Conservation (phyloP, 2,797 vertebrate genomes). For the Hirundo rustica region DNA sequence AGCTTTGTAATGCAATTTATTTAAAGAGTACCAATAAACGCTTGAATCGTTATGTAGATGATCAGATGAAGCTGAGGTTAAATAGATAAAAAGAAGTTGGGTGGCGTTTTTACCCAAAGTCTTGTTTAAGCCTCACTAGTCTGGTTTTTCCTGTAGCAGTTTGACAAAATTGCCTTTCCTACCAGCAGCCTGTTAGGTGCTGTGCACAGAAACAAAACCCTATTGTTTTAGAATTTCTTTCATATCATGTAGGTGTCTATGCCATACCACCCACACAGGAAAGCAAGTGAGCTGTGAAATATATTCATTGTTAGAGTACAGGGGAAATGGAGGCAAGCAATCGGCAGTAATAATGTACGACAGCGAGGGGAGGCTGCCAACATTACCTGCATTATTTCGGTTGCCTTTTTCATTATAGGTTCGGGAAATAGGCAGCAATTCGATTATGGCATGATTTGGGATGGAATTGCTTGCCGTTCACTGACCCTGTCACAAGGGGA, state of each 20-base stretch:
- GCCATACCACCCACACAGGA: slow-evolving; percentile 85
- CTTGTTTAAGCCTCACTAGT: slow-evolving; percentile 44
- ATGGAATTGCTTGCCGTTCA: slow-evolving; percentile 83
- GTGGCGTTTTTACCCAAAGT: slow-evolving; percentile 16
- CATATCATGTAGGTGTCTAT: slow-evolving; percentile 85
- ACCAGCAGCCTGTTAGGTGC: slow-evolving; percentile 69
- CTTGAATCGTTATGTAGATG: neutral
- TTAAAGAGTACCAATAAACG: neutral
- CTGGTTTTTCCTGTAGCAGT: slow-evolving; percentile 51
- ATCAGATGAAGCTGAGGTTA: slow-evolving; percentile 22
- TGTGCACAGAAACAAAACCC: slow-evolving; percentile 72
- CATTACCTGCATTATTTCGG: slow-evolving; percentile 88
- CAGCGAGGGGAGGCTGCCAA: slow-evolving; percentile 83
- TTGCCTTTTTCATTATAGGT: slow-evolving; percentile 88
- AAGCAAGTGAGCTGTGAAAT: slow-evolving; percentile 91
- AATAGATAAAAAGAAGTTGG: slow-evolving; percentile 63
- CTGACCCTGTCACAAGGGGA: slow-evolving; percentile 84
- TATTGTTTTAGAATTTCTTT: slow-evolving; percentile 87
- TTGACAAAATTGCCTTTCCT: slow-evolving; percentile 72
- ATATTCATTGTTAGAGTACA: slow-evolving; percentile 89
- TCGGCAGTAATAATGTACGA: slow-evolving; percentile 89
- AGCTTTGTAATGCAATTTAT: neutral
- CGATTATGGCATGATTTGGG: slow-evolving; percentile 87
- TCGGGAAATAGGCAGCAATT: slow-evolving; percentile 87
- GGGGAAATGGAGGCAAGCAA: slow-evolving; percentile 86